phyloP scores from a whole-genome alignment of 2,113 vertebrate species.

The Psittacula cyanocephala region DNA sequence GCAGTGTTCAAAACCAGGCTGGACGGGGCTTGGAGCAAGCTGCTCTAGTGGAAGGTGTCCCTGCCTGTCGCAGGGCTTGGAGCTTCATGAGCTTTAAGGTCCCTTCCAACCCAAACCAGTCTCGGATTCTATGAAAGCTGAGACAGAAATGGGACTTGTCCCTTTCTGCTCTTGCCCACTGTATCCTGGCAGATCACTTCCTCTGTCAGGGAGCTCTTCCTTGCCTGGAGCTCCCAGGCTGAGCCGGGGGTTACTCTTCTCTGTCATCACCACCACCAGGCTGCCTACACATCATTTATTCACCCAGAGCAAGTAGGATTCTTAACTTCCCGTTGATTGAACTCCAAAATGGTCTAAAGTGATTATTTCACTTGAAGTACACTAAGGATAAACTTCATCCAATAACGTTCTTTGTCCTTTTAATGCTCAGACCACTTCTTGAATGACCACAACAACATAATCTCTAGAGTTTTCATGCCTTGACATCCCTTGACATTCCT shows the following conservation, averaged over 20 bases:
- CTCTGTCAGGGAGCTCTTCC: background rate
- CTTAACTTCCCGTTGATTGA: background rate
- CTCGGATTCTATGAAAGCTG: background rate
- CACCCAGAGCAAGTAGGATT: background rate
- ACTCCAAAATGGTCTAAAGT: background rate
- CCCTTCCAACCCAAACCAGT: background rate
- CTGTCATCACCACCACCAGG: background rate
- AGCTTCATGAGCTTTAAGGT: background rate
- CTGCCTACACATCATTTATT: background rate
- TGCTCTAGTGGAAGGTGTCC: background rate
- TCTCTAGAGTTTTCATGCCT: background rate
- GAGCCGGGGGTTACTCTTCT: background rate
- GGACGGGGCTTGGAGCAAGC: background rate
- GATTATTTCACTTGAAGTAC: background rate
- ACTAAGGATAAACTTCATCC: background rate
- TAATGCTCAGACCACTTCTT: background rate
- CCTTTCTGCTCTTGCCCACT: background rate
- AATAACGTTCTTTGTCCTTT: background rate
- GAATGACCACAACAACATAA: fast-evolving
- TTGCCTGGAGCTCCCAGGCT: background rate
- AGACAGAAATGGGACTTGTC: background rate
- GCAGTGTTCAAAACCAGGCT: background rate
- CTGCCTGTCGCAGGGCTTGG: background rate
- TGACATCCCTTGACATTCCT: background rate
- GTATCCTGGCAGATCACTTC: background rate